Evolutionary conservation across 2,113 vertebrate genomes (phyloP).

Genomic region (Anhinga rufa): DNA sequence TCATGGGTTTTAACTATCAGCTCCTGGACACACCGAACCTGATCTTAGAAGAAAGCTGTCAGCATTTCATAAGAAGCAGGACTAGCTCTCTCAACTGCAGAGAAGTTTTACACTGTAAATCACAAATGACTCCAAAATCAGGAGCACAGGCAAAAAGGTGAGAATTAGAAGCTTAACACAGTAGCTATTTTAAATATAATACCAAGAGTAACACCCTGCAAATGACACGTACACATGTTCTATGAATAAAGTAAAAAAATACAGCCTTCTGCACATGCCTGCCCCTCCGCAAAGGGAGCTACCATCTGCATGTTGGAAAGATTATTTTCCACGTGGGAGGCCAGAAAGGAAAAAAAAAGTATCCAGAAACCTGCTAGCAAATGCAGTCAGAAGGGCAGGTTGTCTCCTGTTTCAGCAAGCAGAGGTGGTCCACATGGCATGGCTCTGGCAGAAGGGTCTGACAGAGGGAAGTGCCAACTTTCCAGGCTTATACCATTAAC

Average conservation of each 20-base stretch:
- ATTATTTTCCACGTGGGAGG: not conserved
- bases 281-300: not conserved
- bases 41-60: not conserved
- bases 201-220: not conserved
- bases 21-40: not conserved
- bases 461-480: not conserved
- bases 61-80: not conserved
- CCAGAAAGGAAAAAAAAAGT: not conserved
- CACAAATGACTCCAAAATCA: not conserved
- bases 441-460: not conserved
- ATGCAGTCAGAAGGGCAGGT: not conserved
- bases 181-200: constrained; percentile 9
- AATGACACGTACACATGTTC: not conserved
- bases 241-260: not conserved
- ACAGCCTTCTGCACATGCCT: not conserved
- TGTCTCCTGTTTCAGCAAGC: not conserved
- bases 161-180: not conserved
- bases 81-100: not conserved
- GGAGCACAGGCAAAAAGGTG: not conserved
- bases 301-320: not conserved
- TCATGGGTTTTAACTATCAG: not conserved
- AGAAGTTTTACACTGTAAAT: not conserved
- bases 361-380: not conserved
- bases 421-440: not conserved
- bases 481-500: not conserved